Conservation (phyloP, 2,113 vertebrate genomes). For the Benitochromis conjunctus region DNA sequence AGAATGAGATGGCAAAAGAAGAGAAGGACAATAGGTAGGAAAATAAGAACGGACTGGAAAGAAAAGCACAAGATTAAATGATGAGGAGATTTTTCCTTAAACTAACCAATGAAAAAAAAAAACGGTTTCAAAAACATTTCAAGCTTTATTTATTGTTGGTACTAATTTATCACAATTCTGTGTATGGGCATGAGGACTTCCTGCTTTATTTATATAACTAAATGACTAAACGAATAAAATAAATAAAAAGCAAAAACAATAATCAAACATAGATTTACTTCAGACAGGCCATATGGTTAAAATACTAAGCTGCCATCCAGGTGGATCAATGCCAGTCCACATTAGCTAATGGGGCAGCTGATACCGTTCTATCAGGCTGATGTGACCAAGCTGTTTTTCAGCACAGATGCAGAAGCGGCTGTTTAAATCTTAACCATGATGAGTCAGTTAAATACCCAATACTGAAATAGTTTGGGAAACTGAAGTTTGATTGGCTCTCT, state of each 20-base stretch:
- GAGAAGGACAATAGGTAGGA: slow-evolving; percentile 8
- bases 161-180: neutral
- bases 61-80: neutral
- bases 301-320: neutral
- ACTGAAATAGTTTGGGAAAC: neutral
- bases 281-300: neutral
- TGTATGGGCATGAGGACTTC: neutral
- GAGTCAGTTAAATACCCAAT: slow-evolving; percentile 27
- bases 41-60: neutral
- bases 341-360: neutral
- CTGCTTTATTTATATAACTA: neutral
- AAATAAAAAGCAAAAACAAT: neutral
- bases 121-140: neutral
- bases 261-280: neutral
- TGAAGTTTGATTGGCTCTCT: slow-evolving; percentile 8
- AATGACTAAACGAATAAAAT: neutral
- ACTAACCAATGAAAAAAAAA: neutral
- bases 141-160: neutral
- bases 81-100: neutral
- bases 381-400: neutral
- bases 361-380: neutral
- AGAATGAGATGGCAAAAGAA: slow-evolving; percentile 30
- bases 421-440: neutral
- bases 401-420: neutral
- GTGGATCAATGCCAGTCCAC: neutral